Evolutionary conservation across 1,140 invertebrate species (phyloP), one percentile per base, ranked within the genome.

Genomic region (Drosophila lacertosa): DNA sequence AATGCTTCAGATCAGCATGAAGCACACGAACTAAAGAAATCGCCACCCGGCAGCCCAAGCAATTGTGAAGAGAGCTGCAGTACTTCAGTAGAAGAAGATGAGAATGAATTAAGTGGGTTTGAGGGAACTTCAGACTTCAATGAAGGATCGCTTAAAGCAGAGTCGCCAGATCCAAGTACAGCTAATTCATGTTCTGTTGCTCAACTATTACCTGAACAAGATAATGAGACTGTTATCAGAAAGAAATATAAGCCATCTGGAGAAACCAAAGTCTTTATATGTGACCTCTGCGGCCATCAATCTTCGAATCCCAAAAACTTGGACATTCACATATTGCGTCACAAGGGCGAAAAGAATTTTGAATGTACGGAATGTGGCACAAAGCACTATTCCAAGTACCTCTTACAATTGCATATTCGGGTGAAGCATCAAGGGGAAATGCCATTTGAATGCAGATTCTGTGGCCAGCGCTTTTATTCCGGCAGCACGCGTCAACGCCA

Each of bases 341-440:
- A 71, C 7, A 71, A 58, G 11, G 68, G 68, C 1, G 63, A 66
- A 59, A 71, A 71, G 15, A 71, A 71, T 18, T 71, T 59, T 10
- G 63, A 59, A 26, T 71, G 68, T 20, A 11, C 13, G 10, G 68
- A 71, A 15, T 71, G 68, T 33, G 53, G 63, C 18, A 6, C 24
- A 7, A 66, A 39, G n/a, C 51, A 59, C 11, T 66, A 66, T 11
- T 48, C 53, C 1, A 37, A 64, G 33, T 59, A 66, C 9, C 9
- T 71, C 13, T 16, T 66, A 53, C 9, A 59, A 32, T 32, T 71
- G 32, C 68, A 71, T 37, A 29, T 66, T 20, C 68, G 68, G 0
- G 63, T 71, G 9, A 66, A 53, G 9, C 68, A 71, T 24, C 22
- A 59, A 47, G 68, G 62, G 10, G 68, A 71, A n/a, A 71, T 29